Evolutionary conservation across 2,888 invertebrate species (phyloP).

Genomic region (Troilus luridus): DNA sequence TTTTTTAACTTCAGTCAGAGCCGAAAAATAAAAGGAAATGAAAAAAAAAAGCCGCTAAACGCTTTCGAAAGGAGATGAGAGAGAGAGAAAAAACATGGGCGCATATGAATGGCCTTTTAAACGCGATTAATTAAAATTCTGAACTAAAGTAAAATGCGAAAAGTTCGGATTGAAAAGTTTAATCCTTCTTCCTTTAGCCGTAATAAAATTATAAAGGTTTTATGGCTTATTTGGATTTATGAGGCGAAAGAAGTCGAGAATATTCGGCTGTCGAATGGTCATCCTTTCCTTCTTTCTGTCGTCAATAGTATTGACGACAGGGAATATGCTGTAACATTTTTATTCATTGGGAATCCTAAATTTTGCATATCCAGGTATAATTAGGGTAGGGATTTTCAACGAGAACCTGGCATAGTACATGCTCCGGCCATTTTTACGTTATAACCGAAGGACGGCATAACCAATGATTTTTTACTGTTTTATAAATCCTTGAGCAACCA

Average conservation of each 20-base stretch:
- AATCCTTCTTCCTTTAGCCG: background rate
- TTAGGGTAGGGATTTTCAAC: too few relatives aligned
- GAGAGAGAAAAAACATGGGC: background rate
- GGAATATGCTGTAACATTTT: too few relatives aligned
- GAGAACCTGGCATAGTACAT: too few relatives aligned
- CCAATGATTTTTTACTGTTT: too few relatives aligned
- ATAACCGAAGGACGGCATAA: too few relatives aligned
- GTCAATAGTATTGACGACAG: background rate
- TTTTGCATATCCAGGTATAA: too few relatives aligned
- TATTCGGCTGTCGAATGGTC: background rate
- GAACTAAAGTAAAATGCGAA: constrained; percentile 24
- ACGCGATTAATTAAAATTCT: constrained; percentile 40
- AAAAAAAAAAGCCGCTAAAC: background rate
- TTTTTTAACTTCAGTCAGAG: background rate
- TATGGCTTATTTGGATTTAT: constrained; percentile 22
- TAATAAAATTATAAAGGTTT: background rate
- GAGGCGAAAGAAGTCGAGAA: background rate
- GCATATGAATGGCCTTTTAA: constrained; percentile 23
- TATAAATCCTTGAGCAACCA: too few relatives aligned
- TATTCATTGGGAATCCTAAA: too few relatives aligned
- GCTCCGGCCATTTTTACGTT: too few relatives aligned
- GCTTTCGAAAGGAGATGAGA: background rate
- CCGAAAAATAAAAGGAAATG: background rate
- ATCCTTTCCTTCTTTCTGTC: background rate
- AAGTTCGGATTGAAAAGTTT: constrained; percentile 17